Evolutionary conservation across 2,113 vertebrate species (phyloP).

Genomic region (Alligator mississippiensis): DNA sequence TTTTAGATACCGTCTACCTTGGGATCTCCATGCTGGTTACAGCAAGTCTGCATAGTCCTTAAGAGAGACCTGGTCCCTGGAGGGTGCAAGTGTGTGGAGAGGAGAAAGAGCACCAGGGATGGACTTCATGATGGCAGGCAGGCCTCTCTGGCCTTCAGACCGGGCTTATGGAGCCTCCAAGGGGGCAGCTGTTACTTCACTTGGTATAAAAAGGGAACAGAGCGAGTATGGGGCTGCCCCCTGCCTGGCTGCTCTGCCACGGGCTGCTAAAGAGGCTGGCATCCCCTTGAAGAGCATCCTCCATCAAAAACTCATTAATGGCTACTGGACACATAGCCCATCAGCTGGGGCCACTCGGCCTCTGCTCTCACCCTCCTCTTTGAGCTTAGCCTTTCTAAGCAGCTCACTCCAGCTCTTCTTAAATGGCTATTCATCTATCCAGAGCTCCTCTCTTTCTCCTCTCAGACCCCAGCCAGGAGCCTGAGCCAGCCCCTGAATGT

Average conservation of each 20-base stretch:
- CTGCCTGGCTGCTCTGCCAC: background rate
- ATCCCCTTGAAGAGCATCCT: accelerated
- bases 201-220: background rate
- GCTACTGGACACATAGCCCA: too few relatives aligned
- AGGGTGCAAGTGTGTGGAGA: too few relatives aligned
- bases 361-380: too few relatives aligned
- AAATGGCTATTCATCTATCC: too few relatives aligned
- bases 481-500: too few relatives aligned
- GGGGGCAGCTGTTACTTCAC: accelerated
- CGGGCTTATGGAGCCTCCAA: background rate
- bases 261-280: background rate
- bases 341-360: too few relatives aligned
- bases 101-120: background rate
- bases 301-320: too few relatives aligned
- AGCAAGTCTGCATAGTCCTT: background rate
- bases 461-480: too few relatives aligned
- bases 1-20: background rate
- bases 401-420: too few relatives aligned
- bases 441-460: too few relatives aligned
- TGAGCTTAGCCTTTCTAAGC: too few relatives aligned
- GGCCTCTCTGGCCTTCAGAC: background rate
- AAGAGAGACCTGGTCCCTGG: too few relatives aligned
- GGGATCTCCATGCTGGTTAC: background rate
- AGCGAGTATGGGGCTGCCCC: accelerated
- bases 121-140: background rate